Conservation (phyloP, 2,888 invertebrate species). For the Cephus nigrinus region DNA sequence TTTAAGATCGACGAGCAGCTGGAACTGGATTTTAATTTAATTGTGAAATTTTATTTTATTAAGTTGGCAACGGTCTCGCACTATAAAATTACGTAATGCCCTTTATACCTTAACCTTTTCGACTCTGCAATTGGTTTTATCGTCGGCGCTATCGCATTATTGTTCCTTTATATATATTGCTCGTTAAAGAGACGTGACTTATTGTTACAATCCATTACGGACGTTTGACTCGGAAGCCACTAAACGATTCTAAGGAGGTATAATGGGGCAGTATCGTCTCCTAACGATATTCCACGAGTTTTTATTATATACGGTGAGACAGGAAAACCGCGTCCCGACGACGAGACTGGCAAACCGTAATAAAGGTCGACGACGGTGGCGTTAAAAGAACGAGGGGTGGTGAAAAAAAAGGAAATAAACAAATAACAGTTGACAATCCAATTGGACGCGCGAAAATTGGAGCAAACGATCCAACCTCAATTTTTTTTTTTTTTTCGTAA, state of each 20-base stretch:
- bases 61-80: not conserved
- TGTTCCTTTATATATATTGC: not conserved
- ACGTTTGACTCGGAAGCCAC: not conserved
- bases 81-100: not conserved
- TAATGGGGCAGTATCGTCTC: not conserved
- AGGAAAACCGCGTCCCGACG: not conserved
- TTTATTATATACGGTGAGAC: not conserved
- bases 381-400: not conserved
- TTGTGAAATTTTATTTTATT: not conserved
- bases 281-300: not conserved
- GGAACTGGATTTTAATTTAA: not conserved
- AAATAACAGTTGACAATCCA: no score
- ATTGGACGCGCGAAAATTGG: no score
- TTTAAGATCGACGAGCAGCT: rapidly evolving
- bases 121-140: constrained; percentile 1
- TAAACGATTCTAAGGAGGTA: not conserved
- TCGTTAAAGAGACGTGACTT: constrained; percentile 5
- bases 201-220: not conserved
- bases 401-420: no score
- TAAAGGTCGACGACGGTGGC: not conserved
- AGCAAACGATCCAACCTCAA: no score
- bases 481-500: no score
- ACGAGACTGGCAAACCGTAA: not conserved
- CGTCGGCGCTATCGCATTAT: not conserved
- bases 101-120: not conserved